Conservation (phyloP, 2,888 invertebrate species). For the Oscheius sp. region DNA sequence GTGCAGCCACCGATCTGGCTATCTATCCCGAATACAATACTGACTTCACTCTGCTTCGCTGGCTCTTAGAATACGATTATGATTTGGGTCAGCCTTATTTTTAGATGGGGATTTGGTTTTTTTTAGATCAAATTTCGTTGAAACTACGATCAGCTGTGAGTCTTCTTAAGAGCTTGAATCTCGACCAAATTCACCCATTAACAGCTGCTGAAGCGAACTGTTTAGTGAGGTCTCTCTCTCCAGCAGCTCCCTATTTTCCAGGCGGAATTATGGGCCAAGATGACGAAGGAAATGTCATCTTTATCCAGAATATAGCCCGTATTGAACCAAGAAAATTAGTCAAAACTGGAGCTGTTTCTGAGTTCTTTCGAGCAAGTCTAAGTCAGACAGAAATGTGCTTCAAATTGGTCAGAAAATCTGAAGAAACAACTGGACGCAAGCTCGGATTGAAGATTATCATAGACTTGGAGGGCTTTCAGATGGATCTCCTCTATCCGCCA, state of each 20-base stretch:
- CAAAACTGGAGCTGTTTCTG: slow-evolving; percentile 55
- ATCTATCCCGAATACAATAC: slow-evolving; percentile 57
- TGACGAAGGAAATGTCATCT: slow-evolving; percentile 46
- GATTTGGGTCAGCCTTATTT: slow-evolving; percentile 41
- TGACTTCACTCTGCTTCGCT: slow-evolving; percentile 61
- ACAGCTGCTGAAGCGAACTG: not conserved
- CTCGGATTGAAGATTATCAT: slow-evolving; percentile 62
- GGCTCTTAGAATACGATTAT: slow-evolving; percentile 65
- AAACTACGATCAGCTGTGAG: slow-evolving; percentile 39
- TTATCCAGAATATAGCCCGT: slow-evolving; percentile 50
- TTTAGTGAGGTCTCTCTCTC: slow-evolving; percentile 8
- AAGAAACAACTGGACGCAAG: slow-evolving; percentile 40
- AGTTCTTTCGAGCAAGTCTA: slow-evolving; percentile 54
- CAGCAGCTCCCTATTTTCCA: not conserved
- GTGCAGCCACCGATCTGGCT: slow-evolving; percentile 33
- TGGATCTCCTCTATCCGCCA: slow-evolving; percentile 58
- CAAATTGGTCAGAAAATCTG: slow-evolving; percentile 51
- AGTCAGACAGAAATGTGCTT: slow-evolving; percentile 57
- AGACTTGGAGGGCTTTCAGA: slow-evolving; percentile 65
- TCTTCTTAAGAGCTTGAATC: slow-evolving; percentile 36
- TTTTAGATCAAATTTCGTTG: slow-evolving; percentile 44
- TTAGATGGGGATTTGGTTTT: not conserved
- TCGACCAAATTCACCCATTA: slow-evolving; percentile 18
- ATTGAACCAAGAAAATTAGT: slow-evolving; percentile 56
- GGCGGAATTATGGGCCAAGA: slow-evolving; percentile 53